Conservation (phyloP, 2,797 vertebrate species). For the Triplophysa yarkandensis region DNA sequence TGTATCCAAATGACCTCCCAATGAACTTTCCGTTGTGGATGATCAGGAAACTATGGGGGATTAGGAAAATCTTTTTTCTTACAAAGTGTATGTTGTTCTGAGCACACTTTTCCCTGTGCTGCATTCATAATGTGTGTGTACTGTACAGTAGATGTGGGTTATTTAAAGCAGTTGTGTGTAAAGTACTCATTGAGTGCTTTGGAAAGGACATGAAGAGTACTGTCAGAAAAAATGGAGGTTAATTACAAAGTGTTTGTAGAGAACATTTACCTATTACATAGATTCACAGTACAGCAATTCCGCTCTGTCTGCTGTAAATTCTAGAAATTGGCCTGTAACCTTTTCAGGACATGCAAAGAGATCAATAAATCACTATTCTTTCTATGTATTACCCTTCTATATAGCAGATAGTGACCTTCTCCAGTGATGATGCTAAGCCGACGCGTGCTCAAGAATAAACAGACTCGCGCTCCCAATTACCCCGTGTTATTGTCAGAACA, state of each 20-base stretch:
- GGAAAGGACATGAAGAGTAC: not conserved
- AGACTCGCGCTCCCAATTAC: conserved; percentile 4
- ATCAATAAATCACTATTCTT: conserved; percentile 12
- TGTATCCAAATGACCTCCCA: not conserved
- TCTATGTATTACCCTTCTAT: conserved; percentile 18
- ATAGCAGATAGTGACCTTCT: conserved; percentile 12
- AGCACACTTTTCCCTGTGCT: not conserved
- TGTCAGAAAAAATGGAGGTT: not conserved
- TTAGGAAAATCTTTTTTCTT: not conserved
- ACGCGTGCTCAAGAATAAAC: not conserved
- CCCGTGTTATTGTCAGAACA: not conserved
- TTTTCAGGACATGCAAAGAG: conserved; percentile 17
- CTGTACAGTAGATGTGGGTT: not conserved
- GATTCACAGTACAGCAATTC: not conserved
- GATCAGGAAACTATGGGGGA: not conserved
- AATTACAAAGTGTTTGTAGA: not conserved
- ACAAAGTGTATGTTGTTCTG: not conserved
- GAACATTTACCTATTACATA: not conserved
- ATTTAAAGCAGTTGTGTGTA: not conserved
- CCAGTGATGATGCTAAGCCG: not conserved
- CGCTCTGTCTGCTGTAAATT: not conserved
- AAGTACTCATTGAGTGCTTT: not conserved
- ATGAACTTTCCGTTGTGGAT: not conserved
- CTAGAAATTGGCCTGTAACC: conserved; percentile 11
- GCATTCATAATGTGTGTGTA: not conserved